Conservation (phyloP, 2,113 vertebrate species). For the Conger conger region DNA sequence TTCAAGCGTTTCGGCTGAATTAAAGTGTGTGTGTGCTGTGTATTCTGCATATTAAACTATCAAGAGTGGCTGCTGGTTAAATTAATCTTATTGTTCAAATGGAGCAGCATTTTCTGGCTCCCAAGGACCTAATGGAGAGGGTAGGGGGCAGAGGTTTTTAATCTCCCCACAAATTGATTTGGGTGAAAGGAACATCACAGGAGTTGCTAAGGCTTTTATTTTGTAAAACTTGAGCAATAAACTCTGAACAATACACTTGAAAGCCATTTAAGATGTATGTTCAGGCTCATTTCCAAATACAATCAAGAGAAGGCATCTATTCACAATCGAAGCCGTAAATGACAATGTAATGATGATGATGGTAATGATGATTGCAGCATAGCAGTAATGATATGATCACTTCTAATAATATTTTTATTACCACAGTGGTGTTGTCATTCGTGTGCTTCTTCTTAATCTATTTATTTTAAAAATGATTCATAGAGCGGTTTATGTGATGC, state of each 20-base stretch:
- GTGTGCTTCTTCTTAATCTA: not conserved
- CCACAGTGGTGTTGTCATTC: not conserved
- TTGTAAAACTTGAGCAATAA: not conserved
- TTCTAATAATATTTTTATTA: not conserved
- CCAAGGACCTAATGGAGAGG: not conserved
- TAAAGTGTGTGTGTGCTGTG: not conserved
- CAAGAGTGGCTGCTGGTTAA: not conserved
- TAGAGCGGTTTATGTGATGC: not conserved
- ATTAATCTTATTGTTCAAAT: not conserved
- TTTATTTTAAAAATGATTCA: not conserved
- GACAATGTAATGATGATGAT: not conserved
- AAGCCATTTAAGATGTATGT: not conserved
- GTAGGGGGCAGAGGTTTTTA: not conserved
- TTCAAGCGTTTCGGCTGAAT: not conserved
- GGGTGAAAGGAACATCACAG: not conserved
- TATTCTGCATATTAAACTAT: not conserved
- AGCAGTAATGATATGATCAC: not conserved
- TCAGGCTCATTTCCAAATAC: not conserved
- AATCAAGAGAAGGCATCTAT: not conserved
- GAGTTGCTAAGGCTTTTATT: not conserved
- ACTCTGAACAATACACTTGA: not conserved
- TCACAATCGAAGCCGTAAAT: not conserved
- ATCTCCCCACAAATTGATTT: not conserved
- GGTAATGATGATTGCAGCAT: constrained; percentile 1
- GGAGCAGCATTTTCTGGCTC: not conserved